Evolutionary conservation across 2,888 invertebrate genomes (phyloP), one percentile per base, ranked within the genome.

Genomic region (Melolontha melolontha): DNA sequence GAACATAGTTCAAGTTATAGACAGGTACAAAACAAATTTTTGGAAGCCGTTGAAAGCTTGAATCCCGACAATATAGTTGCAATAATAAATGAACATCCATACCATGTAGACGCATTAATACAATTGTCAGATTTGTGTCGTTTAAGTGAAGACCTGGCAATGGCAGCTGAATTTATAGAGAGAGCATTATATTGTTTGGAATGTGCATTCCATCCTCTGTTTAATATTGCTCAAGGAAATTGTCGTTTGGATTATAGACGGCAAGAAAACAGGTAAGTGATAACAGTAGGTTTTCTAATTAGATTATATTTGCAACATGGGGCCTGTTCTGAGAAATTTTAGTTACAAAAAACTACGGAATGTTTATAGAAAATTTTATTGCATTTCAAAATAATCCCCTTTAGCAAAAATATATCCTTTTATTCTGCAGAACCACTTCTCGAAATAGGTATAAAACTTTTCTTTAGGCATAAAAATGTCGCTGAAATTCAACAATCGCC

Each of bases 61-160:
- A 89, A 93, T 81, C 92, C 93, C 0, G 91, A 93, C 75, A 91
- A 91, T 79, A 89, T 95, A 73, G 88, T 92, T 73, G 91, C 87
- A 71, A 87, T 95, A 68, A 86, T 93, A 57, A 90, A 91, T 75
- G 84, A 88, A 34, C 88, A 93, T 80, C 92, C 93, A 0, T 93
- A 92, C 78, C 94, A 95, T 77, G 89, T 95, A 41, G 94, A 94
- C 80, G 88, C 92, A 0, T 83, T 94, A 59, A 87, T 95, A 66
- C 94, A 95, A 80, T 82, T 94, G 47, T 92, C 93, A 66, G 94
- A 95, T 80, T 86, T 94, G 59, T 93, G 91, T 79, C 89, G 89
- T 76, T 86, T 93, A 78, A 91, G 89, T 69, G 94, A 95, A 79
- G 93, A 95, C 81, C 86, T 90, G 70, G 89, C 92, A 59, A 89